phyloP scores from a whole-genome alignment of 2,113 vertebrate genomes.

The Silurus asotus region DNA sequence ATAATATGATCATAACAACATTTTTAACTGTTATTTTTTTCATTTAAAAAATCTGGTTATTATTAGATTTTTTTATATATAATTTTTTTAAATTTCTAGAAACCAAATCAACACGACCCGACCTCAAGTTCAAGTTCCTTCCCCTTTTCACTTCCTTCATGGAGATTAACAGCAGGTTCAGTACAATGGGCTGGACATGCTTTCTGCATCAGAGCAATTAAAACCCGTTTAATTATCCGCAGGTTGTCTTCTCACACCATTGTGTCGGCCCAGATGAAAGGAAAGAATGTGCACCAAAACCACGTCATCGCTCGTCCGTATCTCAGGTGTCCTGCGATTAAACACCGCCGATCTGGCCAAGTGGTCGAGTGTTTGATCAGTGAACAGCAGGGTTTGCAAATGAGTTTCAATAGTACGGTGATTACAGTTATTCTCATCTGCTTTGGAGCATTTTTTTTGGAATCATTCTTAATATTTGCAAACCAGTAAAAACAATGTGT shows the following conservation, averaged over 20 bases:
- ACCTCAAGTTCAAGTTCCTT: not conserved
- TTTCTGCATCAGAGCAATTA: not conserved
- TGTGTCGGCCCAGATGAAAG: not conserved
- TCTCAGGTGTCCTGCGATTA: not conserved
- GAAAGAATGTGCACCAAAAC: not conserved
- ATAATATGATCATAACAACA: too few relatives aligned
- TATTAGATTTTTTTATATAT: too few relatives aligned
- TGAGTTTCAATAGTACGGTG: slow-evolving; percentile 21
- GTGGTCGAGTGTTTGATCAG: slow-evolving; percentile 51
- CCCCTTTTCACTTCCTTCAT: not conserved
- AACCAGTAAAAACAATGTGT: too few relatives aligned
- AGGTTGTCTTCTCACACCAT: not conserved
- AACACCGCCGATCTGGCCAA: not conserved
- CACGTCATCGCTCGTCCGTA: not conserved
- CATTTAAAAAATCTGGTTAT: too few relatives aligned
- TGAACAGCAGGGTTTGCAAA: slow-evolving; percentile 45
- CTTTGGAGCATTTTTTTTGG: too few relatives aligned
- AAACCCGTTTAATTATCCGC: not conserved
- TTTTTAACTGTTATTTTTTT: too few relatives aligned
- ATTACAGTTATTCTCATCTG: not conserved
- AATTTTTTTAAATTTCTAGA: too few relatives aligned
- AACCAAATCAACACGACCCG: not conserved
- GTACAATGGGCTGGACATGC: not conserved
- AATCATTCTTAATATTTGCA: too few relatives aligned
- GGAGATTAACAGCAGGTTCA: not conserved